Base-by-base conservation (phyloP, 1,140 invertebrate genomes). In the Ditylenchus dipsaci region DNA sequence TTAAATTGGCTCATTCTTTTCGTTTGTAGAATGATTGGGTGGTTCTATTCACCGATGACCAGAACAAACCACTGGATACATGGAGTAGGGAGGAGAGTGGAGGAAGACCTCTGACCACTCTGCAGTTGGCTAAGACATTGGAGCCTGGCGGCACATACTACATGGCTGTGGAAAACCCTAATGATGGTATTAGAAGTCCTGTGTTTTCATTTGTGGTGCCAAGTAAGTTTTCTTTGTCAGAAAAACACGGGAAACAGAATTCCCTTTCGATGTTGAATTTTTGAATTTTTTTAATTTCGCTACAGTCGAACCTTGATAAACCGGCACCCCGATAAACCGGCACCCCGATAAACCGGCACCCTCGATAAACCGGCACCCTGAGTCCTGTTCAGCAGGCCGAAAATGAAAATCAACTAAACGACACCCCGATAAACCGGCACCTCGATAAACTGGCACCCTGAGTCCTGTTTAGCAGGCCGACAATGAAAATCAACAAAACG, bases 31-130 rank as follows among this genome's bases (percentile, higher is more conserved):
- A 82, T 47, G 67, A 79, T 27, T 82, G 80, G 80, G 71, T 62
- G 0, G 62, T 82, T 9, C 68, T 61, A 21, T 83, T 80, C 53
- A 79, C 81, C 5, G 77, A 81, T 65, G 77, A 82, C 67, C 73
- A 75, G n/a, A 72, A 56, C 33, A 63, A 74, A 47, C 80, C 80
- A 23, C 43, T 64, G 42, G 73, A 77, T 42, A 29, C 75, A 49
- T 82, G 80, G 80, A 62, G 63, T n/a, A 58, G 57, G 15, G 71
- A 79, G 45, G 61, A 71, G 23, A 78, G 80, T n/a, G 71, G 73
- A 21, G 77, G 72, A 62, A 57, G 68, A 15, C 62, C 68, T n/a
- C 64, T 81, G 8, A 74, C 69, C 23, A 71, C 64, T 62, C 47
- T 78, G 33, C 67, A 43, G 8, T 66, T 76, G 23, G 68, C 67